Evolutionary conservation across 1,140 invertebrate genomes (phyloP), one percentile per base, ranked within the genome.

Genomic region (Drosophila trapezifrons): DNA sequence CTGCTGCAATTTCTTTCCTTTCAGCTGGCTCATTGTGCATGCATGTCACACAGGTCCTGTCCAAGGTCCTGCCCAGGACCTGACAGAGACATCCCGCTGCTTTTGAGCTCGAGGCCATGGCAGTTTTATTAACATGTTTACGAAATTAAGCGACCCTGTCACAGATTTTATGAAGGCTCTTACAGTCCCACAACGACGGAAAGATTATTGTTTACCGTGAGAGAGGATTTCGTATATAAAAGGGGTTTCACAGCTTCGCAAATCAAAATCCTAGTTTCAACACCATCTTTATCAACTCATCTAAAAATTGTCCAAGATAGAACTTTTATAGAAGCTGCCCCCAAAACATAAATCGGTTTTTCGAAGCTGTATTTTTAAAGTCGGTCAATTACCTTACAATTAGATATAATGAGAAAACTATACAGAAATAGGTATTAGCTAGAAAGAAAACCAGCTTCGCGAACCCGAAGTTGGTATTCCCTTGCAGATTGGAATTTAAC

Each of bases 81-180:
- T 54, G 52, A 81, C 57, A 57, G 40, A 62, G 60, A 60, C 47
- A 46, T 80, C 87, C 79, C 56, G 77, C 86, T 70, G 87, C 37
- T 55, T 65, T 56, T 60, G 22, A 78, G 66, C 67, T 67, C 66
- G 55, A 63, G 65, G 60, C 82, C 82, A 69, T 76, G 89, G 74
- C 87, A 84, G 72, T 90, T 90, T 90, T 84, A 90, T 90, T 91
- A 90, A 84, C 79, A 80, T 71, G 80, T 78, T 76, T 80, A 70
- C 47, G 62, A 62, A 66, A 55, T 42, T 56, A 38, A 38, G 57
- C 27, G 65, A 57, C 66, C 65, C 57, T 66, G 69, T 65, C 45
- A 65, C 20, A n/a, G 52, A 49, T 52, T 43, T 54, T 38, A 71
- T 67, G 38, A 62, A 65, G 45, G 52, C 17, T 18, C 42, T 58